Evolutionary conservation across 2,113 vertebrate genomes (phyloP).

Genomic region (Fukomys damarensis): DNA sequence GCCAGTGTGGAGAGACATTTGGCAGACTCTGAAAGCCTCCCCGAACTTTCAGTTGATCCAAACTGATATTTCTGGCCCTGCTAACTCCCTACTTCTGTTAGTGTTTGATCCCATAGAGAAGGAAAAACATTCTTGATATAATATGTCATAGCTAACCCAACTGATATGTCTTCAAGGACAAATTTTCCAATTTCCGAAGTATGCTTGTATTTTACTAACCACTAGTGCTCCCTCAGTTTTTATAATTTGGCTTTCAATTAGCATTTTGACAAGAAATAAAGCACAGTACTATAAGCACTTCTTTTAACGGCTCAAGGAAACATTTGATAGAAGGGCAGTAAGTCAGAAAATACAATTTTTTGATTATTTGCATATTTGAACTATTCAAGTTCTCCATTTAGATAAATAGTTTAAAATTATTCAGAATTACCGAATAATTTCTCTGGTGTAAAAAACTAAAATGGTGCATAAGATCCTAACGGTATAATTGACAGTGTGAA

Average conservation of each 20-base stretch:
- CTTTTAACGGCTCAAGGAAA: background rate
- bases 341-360: background rate
- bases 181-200: background rate
- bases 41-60: background rate
- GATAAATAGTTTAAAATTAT: conserved; percentile 20
- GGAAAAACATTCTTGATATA: background rate
- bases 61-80: background rate
- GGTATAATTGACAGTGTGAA: too few species aligned
- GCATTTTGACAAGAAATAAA: background rate
- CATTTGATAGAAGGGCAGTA: background rate
- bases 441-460: too few species aligned
- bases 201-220: background rate
- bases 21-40: rapidly evolving
- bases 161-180: background rate
- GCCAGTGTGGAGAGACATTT: background rate
- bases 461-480: too few species aligned
- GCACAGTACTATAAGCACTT: background rate
- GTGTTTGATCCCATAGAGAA: background rate
- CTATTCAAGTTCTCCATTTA: background rate
- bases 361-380: conserved; percentile 17
- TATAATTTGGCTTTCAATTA: conserved; percentile 17
- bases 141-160: background rate
- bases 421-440: too few species aligned
- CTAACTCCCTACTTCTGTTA: background rate
- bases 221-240: background rate